Conservation (phyloP, 2,888 invertebrate genomes). For the Perdita meconis region DNA sequence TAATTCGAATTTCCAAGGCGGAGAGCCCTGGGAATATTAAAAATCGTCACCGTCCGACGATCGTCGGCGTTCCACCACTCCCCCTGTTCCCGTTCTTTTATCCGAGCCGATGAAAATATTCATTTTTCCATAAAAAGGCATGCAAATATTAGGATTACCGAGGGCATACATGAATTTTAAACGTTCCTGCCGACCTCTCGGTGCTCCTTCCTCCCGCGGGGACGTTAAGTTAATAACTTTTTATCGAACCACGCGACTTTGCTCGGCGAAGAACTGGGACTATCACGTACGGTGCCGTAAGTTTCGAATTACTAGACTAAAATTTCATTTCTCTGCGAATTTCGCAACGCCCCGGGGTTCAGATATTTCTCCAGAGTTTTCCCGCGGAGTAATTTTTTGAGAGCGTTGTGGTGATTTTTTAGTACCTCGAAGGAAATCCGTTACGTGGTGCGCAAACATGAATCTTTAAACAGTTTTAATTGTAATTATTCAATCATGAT, state of each 20-base stretch:
- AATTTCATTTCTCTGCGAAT: constrained; percentile 1
- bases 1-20: constrained; percentile 11
- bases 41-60: constrained; percentile 15
- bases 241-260: constrained; percentile 21
- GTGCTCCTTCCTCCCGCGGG: constrained; percentile 1
- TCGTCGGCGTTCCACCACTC: constrained; percentile 1
- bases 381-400: too few species aligned
- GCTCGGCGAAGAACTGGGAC: not conserved
- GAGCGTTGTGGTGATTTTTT: not conserved
- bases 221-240: constrained; percentile 41
- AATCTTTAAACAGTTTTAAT: too few species aligned
- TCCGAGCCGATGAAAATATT: constrained; percentile 19
- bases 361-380: too few species aligned
- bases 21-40: constrained; percentile 17
- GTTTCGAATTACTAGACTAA: not conserved
- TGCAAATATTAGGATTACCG: constrained; percentile 44
- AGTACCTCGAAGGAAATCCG: not conserved
- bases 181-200: not conserved
- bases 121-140: constrained; percentile 23
- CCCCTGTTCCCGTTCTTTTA: not conserved
- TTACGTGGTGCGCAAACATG: too few species aligned
- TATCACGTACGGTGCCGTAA: not conserved
- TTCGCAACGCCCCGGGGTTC: not conserved
- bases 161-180: constrained; percentile 36
- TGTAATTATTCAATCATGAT: not conserved